Conservation (phyloP, 2,113 vertebrate species). For the Tamias sibiricus region DNA sequence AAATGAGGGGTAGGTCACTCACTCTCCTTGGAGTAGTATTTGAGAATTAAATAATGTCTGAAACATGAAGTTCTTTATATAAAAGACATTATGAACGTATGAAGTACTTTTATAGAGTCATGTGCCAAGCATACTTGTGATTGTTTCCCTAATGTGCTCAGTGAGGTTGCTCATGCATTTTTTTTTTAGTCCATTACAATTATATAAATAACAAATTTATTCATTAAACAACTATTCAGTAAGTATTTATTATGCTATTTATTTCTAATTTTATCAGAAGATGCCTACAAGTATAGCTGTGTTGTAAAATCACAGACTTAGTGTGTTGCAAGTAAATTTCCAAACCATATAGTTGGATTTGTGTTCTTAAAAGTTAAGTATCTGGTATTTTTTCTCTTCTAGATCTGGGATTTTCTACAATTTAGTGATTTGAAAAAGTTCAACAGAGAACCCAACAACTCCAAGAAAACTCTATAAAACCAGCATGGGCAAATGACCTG, state of each 20-base stretch:
- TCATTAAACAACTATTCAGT: background rate
- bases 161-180: background rate
- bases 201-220: background rate
- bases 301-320: constrained; percentile 43
- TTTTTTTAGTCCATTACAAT: background rate
- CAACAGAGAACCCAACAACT: background rate
- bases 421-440: constrained; percentile 28
- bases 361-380: constrained; percentile 32
- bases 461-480: background rate
- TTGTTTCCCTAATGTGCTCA: background rate
- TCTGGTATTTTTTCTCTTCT: background rate
- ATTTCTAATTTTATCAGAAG: constrained; percentile 1
- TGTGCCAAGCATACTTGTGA: background rate
- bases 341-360: constrained; percentile 36
- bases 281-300: background rate
- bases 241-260: background rate
- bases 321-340: background rate
- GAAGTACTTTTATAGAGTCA: constrained; percentile 46
- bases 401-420: constrained; percentile 35
- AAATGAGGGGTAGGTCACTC: background rate
- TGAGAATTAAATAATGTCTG: constrained; percentile 31
- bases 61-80: constrained; percentile 49
- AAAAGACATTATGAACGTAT: constrained; percentile 44
- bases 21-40: background rate
- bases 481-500: background rate